Base-by-base conservation (phyloP, 2,797 vertebrate species). In the Atherinosoma microstoma region DNA sequence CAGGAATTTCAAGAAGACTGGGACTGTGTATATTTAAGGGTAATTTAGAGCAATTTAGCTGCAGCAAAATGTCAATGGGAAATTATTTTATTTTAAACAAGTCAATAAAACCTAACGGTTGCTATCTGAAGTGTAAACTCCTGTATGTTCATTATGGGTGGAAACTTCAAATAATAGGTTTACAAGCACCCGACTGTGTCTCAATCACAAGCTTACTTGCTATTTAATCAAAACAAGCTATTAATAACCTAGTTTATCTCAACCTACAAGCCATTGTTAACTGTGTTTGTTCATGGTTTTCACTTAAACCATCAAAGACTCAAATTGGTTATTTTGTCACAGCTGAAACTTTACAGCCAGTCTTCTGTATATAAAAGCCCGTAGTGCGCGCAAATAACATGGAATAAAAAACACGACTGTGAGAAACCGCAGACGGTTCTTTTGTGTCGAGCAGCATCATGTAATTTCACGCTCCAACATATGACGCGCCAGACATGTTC, bases 381-480 rank as follows among this genome's bases (percentile, higher is more conserved):
- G 15, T 2, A 65, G 71, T n/a, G 73, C 49, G 54, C 29, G 70
- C 70, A 36, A 69, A 78, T 63, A 61, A 29, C 74, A 47, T 58
- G 15, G 20, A 68, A 63, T 34, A 40, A 67, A 73, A 45, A 18
- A 18, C 45, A 27, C 24, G 29, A 53, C 32, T 58, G 91, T 66
- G 87, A 75, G 58, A 91, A 89, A 87, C 84, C 87, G 73, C 86
- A 89, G 76, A 80, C 67, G 15, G 13, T 49, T 45, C 47, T 77
- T 81, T 67, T 64, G 54, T 27, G 54, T 74, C 3, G 0, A 18
- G 6, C 45, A 5, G 49, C 22, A 47, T 85, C 69, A 1, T 82
- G 73, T 75, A 66, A 86, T 86, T 84, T 78, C 18, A 79, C 64
- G 49, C 58, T 32, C 40, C 34, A 22, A 54, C 76, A 58, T 51